phyloP scores from a whole-genome alignment of 30 jellyfish, hydroid and myxozoan species.

The Turritopsis dohrnii region DNA sequence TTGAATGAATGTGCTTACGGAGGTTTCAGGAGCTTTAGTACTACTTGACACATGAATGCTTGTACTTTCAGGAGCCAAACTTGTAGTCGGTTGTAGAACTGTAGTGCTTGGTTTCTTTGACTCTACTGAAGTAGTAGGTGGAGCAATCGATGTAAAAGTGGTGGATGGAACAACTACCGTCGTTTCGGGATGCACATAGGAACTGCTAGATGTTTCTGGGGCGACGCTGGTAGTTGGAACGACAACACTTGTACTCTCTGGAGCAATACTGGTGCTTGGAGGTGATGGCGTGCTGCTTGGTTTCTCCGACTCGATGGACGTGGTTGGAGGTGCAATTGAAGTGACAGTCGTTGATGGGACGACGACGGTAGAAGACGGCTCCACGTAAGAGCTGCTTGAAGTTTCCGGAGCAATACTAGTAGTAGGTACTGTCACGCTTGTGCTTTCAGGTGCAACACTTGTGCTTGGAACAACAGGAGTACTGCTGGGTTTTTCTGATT shows the following conservation, averaged over 20 bases:
- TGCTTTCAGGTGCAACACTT: background rate
- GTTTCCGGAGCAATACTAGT: conserved; percentile 3
- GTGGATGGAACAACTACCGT: background rate
- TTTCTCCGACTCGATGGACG: background rate
- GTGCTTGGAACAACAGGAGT: background rate
- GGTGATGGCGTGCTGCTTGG: background rate
- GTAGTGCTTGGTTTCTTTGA: background rate
- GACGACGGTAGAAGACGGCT: background rate
- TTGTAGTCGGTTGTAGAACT: background rate
- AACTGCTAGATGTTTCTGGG: conserved; percentile 40
- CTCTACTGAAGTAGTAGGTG: background rate
- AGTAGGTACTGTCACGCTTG: conserved; percentile 17
- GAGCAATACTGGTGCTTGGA: background rate
- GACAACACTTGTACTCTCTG: background rate
- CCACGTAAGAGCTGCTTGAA: background rate
- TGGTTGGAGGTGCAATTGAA: background rate
- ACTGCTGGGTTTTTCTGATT: background rate
- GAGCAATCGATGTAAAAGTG: background rate
- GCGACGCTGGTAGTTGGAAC: conserved; percentile 17
- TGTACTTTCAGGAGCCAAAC: background rate
- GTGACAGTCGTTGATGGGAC: background rate
- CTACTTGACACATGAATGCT: background rate
- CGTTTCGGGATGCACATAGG: background rate
- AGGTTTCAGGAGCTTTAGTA: background rate
- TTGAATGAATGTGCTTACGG: background rate